These are phyloP conservation scores for Alethe castanea DNA, from an alignment of 2,113 vertebrate species.

Conservation along the genomic window DNA sequence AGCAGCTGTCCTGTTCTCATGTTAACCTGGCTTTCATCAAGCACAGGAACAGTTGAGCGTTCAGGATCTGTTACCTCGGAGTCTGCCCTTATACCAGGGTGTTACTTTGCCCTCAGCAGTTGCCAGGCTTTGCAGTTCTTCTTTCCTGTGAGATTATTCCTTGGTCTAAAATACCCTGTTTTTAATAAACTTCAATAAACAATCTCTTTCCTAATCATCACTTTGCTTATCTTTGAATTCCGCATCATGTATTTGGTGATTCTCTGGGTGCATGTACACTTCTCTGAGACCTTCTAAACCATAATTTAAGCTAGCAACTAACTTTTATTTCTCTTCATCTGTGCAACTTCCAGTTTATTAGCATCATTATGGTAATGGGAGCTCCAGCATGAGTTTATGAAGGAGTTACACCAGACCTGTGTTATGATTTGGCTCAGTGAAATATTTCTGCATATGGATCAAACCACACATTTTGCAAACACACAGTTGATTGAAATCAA, in stretches of 20 bases:
- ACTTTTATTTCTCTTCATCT: neutral
- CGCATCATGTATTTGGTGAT: neutral
- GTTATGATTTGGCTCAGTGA: neutral
- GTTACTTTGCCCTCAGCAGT: neutral
- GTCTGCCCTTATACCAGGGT: neutral
- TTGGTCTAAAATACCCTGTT: neutral
- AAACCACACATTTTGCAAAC: neutral
- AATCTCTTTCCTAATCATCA: neutral
- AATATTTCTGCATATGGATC: neutral
- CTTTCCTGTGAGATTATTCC: neutral
- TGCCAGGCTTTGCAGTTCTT: neutral
- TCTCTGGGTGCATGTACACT: neutral
- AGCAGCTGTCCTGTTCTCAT: neutral
- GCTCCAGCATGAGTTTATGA: neutral
- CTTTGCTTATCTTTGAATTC: neutral
- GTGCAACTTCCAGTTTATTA: neutral
- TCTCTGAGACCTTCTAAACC: neutral
- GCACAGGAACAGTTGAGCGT: fast-evolving
- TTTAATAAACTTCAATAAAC: neutral
- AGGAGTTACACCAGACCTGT: neutral
- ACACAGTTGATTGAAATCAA: neutral
- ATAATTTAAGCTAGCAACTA: neutral
- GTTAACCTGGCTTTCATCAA: neutral
- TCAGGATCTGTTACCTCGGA: neutral
- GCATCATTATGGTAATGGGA: neutral